phyloP scores from a whole-genome alignment of 2,797 vertebrate genomes.

The Dallia pectoralis region DNA sequence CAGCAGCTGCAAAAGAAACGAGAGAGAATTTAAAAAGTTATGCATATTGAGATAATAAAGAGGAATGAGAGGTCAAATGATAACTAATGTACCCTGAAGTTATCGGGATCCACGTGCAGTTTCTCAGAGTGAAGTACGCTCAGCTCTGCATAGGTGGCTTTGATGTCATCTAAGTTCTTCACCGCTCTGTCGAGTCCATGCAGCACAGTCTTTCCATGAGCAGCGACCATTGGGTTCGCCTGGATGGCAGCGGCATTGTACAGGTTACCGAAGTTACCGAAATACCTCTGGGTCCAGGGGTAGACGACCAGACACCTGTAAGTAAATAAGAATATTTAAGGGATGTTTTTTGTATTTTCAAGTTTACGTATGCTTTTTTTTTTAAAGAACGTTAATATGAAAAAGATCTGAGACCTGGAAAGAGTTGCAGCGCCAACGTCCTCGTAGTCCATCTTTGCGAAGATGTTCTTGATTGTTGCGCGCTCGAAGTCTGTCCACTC shows the following conservation, averaged over 20 bases:
- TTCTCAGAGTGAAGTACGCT: conserved; percentile 78
- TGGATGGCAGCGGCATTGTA: conserved; percentile 59
- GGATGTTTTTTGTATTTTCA: background rate
- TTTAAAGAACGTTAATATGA: background rate
- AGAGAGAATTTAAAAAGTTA: background rate
- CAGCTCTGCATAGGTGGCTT: conserved; percentile 58
- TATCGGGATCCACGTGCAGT: conserved; percentile 80
- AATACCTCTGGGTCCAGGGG: conserved; percentile 85
- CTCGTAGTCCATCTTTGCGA: conserved; percentile 41
- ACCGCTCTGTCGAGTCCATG: conserved; percentile 70
- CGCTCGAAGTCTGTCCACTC: conserved; percentile 63
- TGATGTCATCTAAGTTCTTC: conserved; percentile 79
- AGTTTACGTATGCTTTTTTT: no score
- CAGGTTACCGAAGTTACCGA: conserved; percentile 74
- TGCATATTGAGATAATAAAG: background rate
- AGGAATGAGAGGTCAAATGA: background rate
- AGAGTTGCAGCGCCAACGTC: conserved; percentile 40
- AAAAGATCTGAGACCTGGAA: conserved; percentile 37
- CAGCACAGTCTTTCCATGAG: conserved; percentile 73
- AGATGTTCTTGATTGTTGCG: conserved; percentile 50
- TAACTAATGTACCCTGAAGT: conserved; percentile 70
- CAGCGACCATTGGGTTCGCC: conserved; percentile 65
- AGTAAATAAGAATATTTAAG: background rate
- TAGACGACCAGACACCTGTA: conserved; percentile 53
- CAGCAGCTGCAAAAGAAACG: conserved; percentile 63